phyloP scores from a whole-genome alignment of 2,888 invertebrate genomes.

The Eucera pruinosa region DNA sequence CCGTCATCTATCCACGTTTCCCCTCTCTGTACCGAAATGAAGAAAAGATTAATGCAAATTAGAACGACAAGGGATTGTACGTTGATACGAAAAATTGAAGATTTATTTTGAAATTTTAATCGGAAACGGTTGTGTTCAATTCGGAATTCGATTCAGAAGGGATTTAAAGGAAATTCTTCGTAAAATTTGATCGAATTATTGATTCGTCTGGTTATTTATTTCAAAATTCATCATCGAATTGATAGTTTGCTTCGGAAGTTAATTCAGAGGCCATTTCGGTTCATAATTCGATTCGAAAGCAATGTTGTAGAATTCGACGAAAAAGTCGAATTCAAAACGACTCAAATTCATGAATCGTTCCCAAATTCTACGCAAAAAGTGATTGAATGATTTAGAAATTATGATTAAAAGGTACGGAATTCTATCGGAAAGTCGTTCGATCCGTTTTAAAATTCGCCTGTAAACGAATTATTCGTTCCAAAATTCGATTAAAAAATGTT shows the following conservation, averaged over 20 bases:
- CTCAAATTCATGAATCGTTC: background rate
- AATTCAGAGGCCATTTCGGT: background rate
- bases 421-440: background rate
- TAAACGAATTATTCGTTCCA: background rate
- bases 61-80: background rate
- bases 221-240: background rate
- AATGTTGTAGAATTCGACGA: no score
- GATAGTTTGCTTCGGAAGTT: background rate
- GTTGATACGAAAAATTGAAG: background rate
- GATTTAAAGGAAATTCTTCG: no score
- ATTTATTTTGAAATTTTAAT: background rate
- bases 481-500: background rate
- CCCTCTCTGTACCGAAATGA: background rate
- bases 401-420: no score
- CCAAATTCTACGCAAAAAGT: background rate
- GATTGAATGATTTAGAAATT: no score
- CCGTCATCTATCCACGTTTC: slow-evolving; percentile 14
- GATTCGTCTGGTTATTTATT: no score
- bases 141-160: background rate
- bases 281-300: background rate
- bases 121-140: background rate
- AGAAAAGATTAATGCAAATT: background rate
- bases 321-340: no score
- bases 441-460: background rate
- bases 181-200: no score